These are phyloP conservation scores for Mormoops blainvillei DNA, from an alignment of 2,113 vertebrate species.

Conservation along the genomic window DNA sequence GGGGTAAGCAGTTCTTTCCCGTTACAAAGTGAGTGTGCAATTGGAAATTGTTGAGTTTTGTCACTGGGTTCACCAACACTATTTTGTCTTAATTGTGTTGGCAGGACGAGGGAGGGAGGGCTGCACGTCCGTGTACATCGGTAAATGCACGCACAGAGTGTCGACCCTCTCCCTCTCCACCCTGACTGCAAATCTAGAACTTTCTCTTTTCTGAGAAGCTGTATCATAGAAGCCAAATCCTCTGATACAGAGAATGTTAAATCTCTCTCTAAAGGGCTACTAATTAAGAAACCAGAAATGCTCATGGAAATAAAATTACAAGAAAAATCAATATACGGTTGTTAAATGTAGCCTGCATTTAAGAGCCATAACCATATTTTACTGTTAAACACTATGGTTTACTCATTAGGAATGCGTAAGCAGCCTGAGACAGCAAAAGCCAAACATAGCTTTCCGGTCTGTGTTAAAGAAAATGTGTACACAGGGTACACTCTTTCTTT, in stretches of 20 bases:
- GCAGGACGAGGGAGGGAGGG: constrained; percentile 28
- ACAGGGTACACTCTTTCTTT: background rate
- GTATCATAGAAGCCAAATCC: constrained; percentile 67
- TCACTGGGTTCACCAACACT: constrained; percentile 69
- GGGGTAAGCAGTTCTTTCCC: constrained; percentile 85
- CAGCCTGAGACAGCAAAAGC: constrained; percentile 78
- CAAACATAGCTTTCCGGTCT: constrained; percentile 56
- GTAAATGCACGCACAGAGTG: accelerated
- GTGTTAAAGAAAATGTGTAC: background rate
- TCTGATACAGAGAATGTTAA: constrained; percentile 78
- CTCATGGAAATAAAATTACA: constrained; percentile 82
- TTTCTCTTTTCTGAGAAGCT: constrained; percentile 43
- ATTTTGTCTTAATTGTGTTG: constrained; percentile 74
- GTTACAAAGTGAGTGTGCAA: constrained; percentile 80
- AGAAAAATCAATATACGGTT: constrained; percentile 83
- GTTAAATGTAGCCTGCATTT: constrained; percentile 83
- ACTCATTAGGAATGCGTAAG: constrained; percentile 79
- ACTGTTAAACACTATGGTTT: constrained; percentile 77
- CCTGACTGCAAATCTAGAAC: background rate
- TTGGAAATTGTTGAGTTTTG: constrained; percentile 82
- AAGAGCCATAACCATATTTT: constrained; percentile 83
- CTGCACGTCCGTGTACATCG: background rate
- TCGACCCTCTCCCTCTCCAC: background rate
- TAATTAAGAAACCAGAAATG: constrained; percentile 87
- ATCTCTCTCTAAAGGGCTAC: constrained; percentile 82